Base-by-base conservation (phyloP, 1,140 invertebrate genomes). In the Bombus vancouverensis region DNA sequence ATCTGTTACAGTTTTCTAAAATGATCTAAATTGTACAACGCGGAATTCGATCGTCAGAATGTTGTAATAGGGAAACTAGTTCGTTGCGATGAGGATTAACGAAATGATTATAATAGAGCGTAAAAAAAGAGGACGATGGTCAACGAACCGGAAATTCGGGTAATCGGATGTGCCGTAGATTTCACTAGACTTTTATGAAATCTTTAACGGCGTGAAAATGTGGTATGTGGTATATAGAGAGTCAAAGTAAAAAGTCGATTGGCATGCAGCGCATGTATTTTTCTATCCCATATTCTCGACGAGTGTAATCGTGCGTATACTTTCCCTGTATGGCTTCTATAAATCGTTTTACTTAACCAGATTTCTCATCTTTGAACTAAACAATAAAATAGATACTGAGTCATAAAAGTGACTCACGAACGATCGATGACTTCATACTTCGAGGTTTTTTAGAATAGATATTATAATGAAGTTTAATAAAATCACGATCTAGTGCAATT, bases 111-210 rank as follows among this genome's bases (percentile, higher is more conserved):
- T 70, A 75, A 81, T 81, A 81, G 47, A 74, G 79, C 62, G 44
- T 44, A 25, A 9, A 68, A n/a, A 84, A 84, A 18, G 59, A 73
- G 79, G n/a, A 57, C 47, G 70, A 32, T 34, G 85, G 68, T 53
- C 76, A 86, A 77, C 85, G 77, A 83, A 72, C 81, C 70, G 75
- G 68, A 76, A 84, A 75, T 81, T 84, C 78, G 87, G 71, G 66
- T 89, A 90, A 90, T 91, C 79, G 82, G 77, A 87, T 73, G 71
- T 86, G 47, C 37, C 37, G n/a, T 73, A 66, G 53, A 72, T 87
- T 78, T 87, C 86, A 59, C 68, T 73, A 37, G 66, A 76, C 79
- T 86, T 90, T 90, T 81, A 81, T 59, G 81, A 87, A 88, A 81
- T 81, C 62, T 53, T 66, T 47, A 62, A 81, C 53, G 28, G 8